Percentiles rank a stretch among this genome's conserved stretches.
Evolutionary conservation across 2,888 invertebrate genomes (phyloP).

Genomic region (Troglohyphantes excavatus): DNA sequence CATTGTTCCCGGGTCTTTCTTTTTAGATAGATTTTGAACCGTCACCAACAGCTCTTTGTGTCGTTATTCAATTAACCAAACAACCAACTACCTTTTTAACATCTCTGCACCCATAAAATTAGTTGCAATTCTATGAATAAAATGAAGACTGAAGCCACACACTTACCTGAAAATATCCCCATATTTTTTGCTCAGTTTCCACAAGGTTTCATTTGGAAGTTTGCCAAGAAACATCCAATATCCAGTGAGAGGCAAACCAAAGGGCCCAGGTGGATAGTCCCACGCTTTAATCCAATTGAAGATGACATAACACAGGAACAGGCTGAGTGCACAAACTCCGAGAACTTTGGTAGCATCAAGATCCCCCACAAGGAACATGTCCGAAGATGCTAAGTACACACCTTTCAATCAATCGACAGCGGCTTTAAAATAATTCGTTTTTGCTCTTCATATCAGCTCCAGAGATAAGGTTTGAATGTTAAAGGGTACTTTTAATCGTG

Average conservation of each 20-base stretch:
- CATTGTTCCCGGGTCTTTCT: no score
- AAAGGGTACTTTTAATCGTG: no score
- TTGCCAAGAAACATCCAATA: slow-evolving; percentile 44
- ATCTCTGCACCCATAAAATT: no score
- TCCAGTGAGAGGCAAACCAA: slow-evolving; percentile 47
- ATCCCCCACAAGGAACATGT: background rate
- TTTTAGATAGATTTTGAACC: no score
- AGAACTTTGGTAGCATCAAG: slow-evolving; percentile 26
- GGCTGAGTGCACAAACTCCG: background rate
- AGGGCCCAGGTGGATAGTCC: slow-evolving; percentile 44
- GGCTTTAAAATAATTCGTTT: no score
- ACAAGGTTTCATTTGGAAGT: slow-evolving; percentile 21
- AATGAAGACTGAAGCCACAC: no score
- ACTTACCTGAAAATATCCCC: slow-evolving; percentile 63
- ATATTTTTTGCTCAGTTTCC: slow-evolving; percentile 38
- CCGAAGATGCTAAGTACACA: no score
- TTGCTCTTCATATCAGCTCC: background rate
- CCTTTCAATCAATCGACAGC: no score
- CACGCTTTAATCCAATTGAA: slow-evolving; percentile 27
- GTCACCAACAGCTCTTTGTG: no score
- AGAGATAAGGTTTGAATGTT: background rate
- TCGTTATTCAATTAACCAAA: no score
- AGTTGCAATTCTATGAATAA: no score
- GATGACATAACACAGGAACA: slow-evolving; percentile 4
- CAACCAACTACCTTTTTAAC: no score